phyloP scores from a whole-genome alignment of 2,113 vertebrate genomes.

The Phodopus roborovskii region DNA sequence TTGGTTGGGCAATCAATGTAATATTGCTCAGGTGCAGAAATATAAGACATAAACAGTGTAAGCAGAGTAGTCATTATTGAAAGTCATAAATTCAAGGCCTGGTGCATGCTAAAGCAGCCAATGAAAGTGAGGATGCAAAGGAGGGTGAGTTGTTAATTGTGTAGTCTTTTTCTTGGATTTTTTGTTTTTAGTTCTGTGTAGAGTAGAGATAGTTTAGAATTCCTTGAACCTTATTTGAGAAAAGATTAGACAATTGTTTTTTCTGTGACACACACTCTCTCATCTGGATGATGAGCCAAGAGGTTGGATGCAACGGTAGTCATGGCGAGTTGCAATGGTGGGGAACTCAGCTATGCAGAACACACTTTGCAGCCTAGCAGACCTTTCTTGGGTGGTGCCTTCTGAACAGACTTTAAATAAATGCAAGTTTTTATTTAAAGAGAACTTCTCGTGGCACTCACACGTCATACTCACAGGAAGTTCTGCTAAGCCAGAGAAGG shows the following conservation, averaged over 20 bases:
- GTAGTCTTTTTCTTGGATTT: not conserved
- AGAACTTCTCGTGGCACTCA: not conserved
- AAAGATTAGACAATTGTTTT: not conserved
- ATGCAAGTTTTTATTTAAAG: constrained; percentile 1
- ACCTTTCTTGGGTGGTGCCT: not conserved
- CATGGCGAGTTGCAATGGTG: not conserved
- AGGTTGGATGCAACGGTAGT: no score
- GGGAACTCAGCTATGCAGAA: not conserved
- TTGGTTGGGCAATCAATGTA: not conserved
- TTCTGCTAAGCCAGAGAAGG: not conserved
- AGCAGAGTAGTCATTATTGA: not conserved
- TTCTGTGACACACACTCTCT: not conserved
- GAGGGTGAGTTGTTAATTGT: fast-evolving
- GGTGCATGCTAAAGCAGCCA: not conserved
- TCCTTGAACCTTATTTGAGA: not conserved
- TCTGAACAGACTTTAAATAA: not conserved
- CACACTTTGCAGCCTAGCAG: no score
- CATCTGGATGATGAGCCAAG: not conserved
- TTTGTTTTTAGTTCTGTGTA: not conserved
- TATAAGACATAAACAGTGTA: not conserved
- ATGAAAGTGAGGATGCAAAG: not conserved
- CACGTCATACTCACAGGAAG: not conserved
- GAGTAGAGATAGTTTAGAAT: not conserved
- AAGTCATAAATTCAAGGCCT: not conserved
- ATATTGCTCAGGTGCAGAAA: not conserved